These are phyloP conservation scores for Mallotus villosus DNA, from an alignment of 2,797 vertebrate species.

Conservation along the genomic window DNA sequence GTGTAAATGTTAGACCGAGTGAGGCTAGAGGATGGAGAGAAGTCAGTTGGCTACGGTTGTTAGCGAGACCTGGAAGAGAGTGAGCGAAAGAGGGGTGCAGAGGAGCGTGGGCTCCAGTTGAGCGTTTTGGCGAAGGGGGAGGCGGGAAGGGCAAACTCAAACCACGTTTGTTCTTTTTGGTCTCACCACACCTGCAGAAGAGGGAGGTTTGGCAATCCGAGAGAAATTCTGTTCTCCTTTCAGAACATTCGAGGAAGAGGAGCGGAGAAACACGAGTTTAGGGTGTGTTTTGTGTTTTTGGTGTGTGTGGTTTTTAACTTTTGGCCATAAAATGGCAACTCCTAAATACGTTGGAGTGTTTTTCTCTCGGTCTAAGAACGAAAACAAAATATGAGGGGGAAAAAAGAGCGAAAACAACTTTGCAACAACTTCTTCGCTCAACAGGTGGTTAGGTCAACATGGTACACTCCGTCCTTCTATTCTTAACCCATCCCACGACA, in stretches of 20 bases:
- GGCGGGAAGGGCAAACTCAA: constrained; percentile 47
- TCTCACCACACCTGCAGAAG: constrained; percentile 61
- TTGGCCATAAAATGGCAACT: constrained; percentile 55
- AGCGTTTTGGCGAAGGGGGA: constrained; percentile 44
- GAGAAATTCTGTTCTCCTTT: constrained; percentile 54
- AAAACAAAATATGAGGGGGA: constrained; percentile 25
- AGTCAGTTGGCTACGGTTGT: constrained; percentile 24
- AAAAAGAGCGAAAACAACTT: constrained; percentile 26
- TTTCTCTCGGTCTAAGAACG: constrained; percentile 40
- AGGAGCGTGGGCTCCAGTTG: constrained; percentile 37
- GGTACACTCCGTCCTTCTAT: no score
- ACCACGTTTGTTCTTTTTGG: constrained; percentile 53
- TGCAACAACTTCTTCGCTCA: constrained; percentile 34
- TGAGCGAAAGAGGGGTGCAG: constrained; percentile 2
- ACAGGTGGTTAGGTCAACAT: constrained; percentile 20
- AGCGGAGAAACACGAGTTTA: constrained; percentile 36
- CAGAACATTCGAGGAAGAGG: constrained; percentile 45
- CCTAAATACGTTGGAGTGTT: constrained; percentile 52
- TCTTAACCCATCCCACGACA: neutral
- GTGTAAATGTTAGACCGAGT: no score
- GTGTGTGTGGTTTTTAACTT: constrained; percentile 41
- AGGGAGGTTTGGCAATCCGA: constrained; percentile 51
- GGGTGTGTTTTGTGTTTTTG: constrained; percentile 64
- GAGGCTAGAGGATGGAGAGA: constrained; percentile 11
- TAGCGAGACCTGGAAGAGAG: constrained; percentile 34